phyloP scores from a whole-genome alignment of 2,113 vertebrate species.

The Xyliphius kryptos region DNA sequence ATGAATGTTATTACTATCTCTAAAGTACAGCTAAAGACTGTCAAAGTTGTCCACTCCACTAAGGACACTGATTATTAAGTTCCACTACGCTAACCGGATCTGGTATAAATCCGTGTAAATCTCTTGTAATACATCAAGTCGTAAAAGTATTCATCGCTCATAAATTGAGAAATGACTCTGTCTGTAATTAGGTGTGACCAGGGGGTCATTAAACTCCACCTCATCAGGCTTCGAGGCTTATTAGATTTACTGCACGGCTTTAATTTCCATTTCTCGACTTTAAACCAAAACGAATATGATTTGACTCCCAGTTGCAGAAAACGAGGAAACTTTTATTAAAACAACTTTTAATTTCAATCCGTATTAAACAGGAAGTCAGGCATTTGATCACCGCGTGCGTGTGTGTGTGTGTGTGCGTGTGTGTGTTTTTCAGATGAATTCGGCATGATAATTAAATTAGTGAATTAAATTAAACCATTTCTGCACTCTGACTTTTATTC shows the following conservation, averaged over 20 bases:
- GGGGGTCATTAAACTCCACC: slow-evolving; percentile 10
- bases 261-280: slow-evolving; percentile 4
- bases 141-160: neutral
- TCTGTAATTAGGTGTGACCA: neutral
- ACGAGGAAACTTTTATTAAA: neutral
- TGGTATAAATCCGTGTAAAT: slow-evolving; percentile 12
- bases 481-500: neutral
- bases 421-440: too few species aligned
- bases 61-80: neutral
- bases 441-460: slow-evolving; percentile 10
- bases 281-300: neutral
- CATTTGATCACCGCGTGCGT: too few species aligned
- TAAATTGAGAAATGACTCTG: slow-evolving; percentile 5
- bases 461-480: neutral
- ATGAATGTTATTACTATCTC: too few species aligned
- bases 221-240: slow-evolving; percentile 10
- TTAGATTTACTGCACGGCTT: neutral
- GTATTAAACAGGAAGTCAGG: too few species aligned
- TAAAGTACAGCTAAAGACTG: too few species aligned
- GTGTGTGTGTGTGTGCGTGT: neutral
- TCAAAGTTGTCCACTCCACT: too few species aligned
- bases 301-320: neutral
- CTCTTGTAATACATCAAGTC: neutral
- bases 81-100: slow-evolving; percentile 3
- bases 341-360: too few species aligned